A percentile compares a stretch with the other conserved stretches of the same genome.
These are phyloP conservation scores for Bettongia penicillata DNA, from an alignment of 2,113 vertebrate genomes.

Conservation along the genomic window DNA sequence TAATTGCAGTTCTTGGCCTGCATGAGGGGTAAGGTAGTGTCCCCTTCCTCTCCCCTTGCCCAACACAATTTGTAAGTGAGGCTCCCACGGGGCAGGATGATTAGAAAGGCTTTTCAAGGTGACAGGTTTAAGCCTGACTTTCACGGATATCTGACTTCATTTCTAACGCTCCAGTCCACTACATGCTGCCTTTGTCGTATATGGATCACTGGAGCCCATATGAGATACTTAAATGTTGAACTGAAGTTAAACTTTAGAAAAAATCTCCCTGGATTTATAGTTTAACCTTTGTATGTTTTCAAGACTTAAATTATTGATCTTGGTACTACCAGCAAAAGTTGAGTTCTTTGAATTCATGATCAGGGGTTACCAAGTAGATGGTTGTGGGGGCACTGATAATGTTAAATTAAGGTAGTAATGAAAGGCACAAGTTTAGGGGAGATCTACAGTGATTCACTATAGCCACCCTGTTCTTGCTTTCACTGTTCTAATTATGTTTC, in stretches of 20 bases:
- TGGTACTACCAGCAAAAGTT: neutral
- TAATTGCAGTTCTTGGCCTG: constrained; percentile 17
- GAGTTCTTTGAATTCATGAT: constrained; percentile 20
- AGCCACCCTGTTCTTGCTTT: neutral
- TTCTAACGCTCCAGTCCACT: constrained; percentile 27
- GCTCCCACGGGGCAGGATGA: constrained; percentile 28
- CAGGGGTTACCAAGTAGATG: constrained; percentile 23
- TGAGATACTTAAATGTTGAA: constrained; percentile 28
- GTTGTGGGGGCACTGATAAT: neutral
- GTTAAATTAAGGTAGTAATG: neutral
- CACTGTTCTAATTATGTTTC: neutral
- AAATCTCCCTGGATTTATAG: constrained; percentile 31
- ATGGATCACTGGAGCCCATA: constrained; percentile 36
- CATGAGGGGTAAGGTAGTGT: neutral
- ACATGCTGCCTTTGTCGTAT: constrained; percentile 36
- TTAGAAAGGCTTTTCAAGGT: constrained; percentile 57
- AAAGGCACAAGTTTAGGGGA: neutral
- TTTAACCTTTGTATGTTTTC: constrained; percentile 58
- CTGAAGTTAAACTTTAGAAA: constrained; percentile 40
- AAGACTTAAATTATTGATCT: constrained; percentile 49
- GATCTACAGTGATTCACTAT: neutral
- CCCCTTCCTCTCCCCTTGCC: neutral
- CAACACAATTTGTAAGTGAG: neutral
- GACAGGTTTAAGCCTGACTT: constrained; percentile 40
- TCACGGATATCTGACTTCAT: constrained; percentile 28